Evolutionary conservation across 35 echinoderm and acorn worm species (phyloP), one percentile per base, ranked within the genome.

Genomic region (Strongylocentrotus purpuratus): DNA sequence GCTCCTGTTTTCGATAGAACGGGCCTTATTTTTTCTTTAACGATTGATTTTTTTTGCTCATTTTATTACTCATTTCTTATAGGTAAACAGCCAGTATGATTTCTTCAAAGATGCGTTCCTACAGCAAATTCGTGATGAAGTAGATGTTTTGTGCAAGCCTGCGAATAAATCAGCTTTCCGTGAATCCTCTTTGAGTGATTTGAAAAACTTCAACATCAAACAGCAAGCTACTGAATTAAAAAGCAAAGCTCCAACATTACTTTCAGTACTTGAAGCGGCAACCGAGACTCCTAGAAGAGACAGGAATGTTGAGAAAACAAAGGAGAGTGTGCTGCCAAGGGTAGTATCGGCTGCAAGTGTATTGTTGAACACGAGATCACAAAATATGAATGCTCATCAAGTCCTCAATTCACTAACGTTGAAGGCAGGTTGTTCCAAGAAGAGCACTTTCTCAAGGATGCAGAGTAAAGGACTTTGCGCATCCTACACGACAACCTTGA

Each of bases 151-250:
- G 11, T 88, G 31, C 86, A 88, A 88, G 17, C 86, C 86, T 5
- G 28, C 86, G 4, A 88, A 88, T 31, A 33, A 88, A 33, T 88
- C 86, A 32, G 86, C 86, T 31, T 88, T 88, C 32, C 28, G 86
- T 32, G 86, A 88, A 32, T 88, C 86, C 9, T 88, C 86, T 88
- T 31, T 88, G 86, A 33, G 3, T 32, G 86, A 31, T 32, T 22
- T 88, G 32, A 2, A 88, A 88, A 88, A 32, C 86, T 88, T 88
- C 17, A 14, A 88, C 86, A 32, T 88, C 86, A 88, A 88, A 33
- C 2, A 31, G 86, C 86, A 88, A 88, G 86, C 86, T 32, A 4
- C 4, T 15, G 9, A 88, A 86, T 88, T 88, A 46, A 88, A 88
- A 25, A 5, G 32, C 2, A 32, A 46, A 33, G 86, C 86, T 31